A percentile compares a stretch with the other conserved stretches of the same genome.
phyloP scores from a whole-genome alignment of 2,797 vertebrate species.

The Pogoniulus pusillus region DNA sequence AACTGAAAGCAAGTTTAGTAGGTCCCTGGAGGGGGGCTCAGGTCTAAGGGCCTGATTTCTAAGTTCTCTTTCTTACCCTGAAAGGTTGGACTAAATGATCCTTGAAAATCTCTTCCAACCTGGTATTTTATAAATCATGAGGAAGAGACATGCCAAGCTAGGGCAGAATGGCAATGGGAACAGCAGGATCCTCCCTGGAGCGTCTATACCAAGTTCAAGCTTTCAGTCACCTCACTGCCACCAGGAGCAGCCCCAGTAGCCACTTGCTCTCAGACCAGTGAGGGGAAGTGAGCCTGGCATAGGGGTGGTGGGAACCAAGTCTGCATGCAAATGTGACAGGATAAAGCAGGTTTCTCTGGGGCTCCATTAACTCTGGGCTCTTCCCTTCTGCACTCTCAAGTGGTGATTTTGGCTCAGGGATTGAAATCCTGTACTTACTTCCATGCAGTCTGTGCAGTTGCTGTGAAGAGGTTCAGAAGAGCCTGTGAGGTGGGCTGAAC shows the following conservation, averaged over 20 bases:
- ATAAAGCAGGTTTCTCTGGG: neutral
- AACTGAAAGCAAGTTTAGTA: neutral
- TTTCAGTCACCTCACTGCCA: neutral
- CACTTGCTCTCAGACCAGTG: accelerated
- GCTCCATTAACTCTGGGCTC: neutral
- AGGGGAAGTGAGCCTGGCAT: neutral
- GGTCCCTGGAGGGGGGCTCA: neutral
- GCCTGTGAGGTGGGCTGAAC: neutral
- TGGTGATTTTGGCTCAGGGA: accelerated
- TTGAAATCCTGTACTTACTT: neutral
- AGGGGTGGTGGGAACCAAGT: neutral
- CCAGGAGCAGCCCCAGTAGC: accelerated
- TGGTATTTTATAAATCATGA: neutral
- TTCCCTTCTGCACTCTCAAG: neutral
- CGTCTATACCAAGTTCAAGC: neutral
- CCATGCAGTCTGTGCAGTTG: neutral
- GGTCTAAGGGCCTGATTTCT: neutral
- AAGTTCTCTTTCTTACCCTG: neutral
- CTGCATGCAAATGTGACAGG: accelerated
- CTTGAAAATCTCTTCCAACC: no score
- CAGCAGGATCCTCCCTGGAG: neutral
- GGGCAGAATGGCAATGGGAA: neutral
- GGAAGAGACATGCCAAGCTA: neutral
- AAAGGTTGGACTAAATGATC: no score
- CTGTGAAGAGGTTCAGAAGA: neutral